Conservation (phyloP, 2,113 vertebrate species). For the Proteles cristata region DNA sequence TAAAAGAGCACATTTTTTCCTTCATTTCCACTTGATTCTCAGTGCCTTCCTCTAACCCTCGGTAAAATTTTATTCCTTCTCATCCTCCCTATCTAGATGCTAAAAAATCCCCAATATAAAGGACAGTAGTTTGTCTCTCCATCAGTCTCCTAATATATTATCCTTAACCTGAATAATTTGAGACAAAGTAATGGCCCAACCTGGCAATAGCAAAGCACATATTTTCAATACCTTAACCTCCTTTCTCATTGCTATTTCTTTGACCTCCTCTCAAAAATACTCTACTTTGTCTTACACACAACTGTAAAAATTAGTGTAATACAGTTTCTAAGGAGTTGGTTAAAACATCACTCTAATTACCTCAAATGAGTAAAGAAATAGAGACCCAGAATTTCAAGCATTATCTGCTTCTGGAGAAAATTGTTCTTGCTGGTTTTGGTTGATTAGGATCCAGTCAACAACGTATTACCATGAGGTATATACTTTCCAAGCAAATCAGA, state of each 20-base stretch:
- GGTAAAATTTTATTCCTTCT: neutral
- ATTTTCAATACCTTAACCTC: neutral
- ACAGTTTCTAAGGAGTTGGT: neutral
- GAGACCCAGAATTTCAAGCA: neutral
- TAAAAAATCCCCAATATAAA: neutral
- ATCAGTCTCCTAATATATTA: neutral
- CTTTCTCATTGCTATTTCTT: neutral
- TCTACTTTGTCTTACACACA: neutral
- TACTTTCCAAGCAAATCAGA: neutral
- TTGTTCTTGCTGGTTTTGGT: neutral
- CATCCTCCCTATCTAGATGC: neutral
- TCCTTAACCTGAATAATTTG: neutral
- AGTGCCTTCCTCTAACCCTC: neutral
- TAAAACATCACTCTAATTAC: neutral
- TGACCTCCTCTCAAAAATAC: neutral
- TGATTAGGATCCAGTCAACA: neutral
- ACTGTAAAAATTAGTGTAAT: neutral
- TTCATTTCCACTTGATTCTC: neutral
- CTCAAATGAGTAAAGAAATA: neutral
- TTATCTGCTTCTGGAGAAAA: neutral
- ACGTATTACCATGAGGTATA: neutral
- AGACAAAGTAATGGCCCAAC: neutral
- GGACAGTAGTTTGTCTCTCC: neutral
- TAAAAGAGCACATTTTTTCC: neutral
- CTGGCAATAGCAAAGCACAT: neutral